phyloP scores from a whole-genome alignment of 2,888 invertebrate species.

The Megastigmus dorsalis region DNA sequence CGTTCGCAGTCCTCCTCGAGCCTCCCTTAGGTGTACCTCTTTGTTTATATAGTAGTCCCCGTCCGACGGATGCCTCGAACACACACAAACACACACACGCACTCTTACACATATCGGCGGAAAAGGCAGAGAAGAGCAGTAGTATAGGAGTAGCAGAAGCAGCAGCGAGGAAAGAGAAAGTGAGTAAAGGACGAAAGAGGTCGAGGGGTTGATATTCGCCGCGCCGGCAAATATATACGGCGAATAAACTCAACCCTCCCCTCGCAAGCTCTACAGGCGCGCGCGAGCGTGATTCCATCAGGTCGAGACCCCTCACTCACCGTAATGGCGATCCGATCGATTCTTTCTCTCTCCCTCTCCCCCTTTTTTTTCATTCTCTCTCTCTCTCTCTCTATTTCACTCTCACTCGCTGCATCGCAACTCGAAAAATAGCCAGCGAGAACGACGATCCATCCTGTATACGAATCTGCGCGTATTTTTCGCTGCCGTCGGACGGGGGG shows the following conservation, averaged over 20 bases:
- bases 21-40: background rate
- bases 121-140: background rate
- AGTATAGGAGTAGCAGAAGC: background rate
- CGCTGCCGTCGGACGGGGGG: background rate
- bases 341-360: slow-evolving; percentile 52
- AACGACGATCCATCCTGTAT: slow-evolving; percentile 3
- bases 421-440: slow-evolving; percentile 22
- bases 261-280: too few relatives aligned
- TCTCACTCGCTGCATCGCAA: background rate
- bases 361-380: background rate
- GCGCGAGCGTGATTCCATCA: slow-evolving; percentile 73
- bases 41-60: slow-evolving; percentile 30
- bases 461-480: background rate
- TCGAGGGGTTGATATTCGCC: slow-evolving; percentile 36
- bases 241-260: slow-evolving; percentile 43
- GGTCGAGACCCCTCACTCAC: slow-evolving; percentile 67
- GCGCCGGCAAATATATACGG: slow-evolving; percentile 68
- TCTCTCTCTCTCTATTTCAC: background rate
- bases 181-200: slow-evolving; percentile 34
- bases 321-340: slow-evolving; percentile 74
- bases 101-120: background rate
- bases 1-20: background rate
- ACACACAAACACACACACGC: background rate
- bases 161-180: background rate
- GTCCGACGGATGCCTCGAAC: slow-evolving; percentile 13